Base-by-base conservation (phyloP, 2,888 invertebrate genomes). In the Leptopilina syphax region DNA sequence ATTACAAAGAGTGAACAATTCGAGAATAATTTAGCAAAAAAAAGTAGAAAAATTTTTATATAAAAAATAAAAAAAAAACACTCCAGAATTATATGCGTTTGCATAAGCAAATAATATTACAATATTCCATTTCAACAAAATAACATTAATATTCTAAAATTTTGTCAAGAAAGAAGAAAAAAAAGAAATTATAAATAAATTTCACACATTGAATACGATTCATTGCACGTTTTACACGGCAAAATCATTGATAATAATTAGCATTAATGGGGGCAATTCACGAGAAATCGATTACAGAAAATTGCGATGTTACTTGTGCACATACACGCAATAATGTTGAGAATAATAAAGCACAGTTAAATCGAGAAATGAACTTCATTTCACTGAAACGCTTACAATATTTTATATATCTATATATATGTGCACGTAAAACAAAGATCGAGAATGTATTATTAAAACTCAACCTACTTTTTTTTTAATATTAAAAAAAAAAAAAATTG, bases 271-370 rank as follows among this genome's bases (percentile, higher is more conserved):
- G 88, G 87, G 88, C 87, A 90, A 89, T 90, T 90, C 86, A 87
- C 84, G 88, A 88, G 88, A 90, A 90, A 90, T 90, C 90, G 89
- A 88, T 88, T 88, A 84, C 87, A 87, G 89, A 89, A 90, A 90
- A 90, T 89, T 87, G 88, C 83, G 24, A 54, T 54, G 50, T 70
- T 70, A 63, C 63, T 63, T 63, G 63, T 63, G 24, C 63, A 63
- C 24, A 63, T 24, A 63, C 63, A 63, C 63, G 63, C 63, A 63
- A 63, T 50, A 34, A 50, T 63, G 63, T 63, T 24, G 24, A 63
- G 63, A 63, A 63, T 63, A 63, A 63, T 63, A 63, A 63, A 63
- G 63, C 63, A 63, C 63, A 63, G 24, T 63, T 63, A 63, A 24
- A 63, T 63, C 63, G 63, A 63, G 24, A 63, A 63, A 63, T 63